phyloP scores from a whole-genome alignment of 2,797 vertebrate genomes.

The Ambastaia sidthimunki region DNA sequence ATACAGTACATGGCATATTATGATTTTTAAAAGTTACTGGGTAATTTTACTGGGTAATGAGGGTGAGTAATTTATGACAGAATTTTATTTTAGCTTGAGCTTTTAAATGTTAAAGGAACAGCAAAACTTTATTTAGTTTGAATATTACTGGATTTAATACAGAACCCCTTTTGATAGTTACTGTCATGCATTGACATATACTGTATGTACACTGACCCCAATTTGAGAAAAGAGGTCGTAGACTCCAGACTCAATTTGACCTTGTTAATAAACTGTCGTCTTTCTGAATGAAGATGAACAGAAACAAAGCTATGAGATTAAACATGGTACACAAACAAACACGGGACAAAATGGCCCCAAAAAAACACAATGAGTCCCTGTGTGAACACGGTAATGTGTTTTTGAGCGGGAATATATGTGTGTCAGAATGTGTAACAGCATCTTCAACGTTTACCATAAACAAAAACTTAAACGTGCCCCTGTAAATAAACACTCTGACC shows the following conservation, averaged over 20 bases:
- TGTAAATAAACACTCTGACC: too few species aligned
- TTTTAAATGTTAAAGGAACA: too few species aligned
- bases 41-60: too few species aligned
- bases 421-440: slow-evolving; percentile 1
- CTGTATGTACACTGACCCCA: slow-evolving; percentile 58
- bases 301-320: slow-evolving; percentile 76
- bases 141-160: not conserved
- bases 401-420: not conserved
- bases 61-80: too few species aligned
- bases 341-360: slow-evolving; percentile 42
- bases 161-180: not conserved
- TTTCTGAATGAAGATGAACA: slow-evolving; percentile 68
- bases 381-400: slow-evolving; percentile 40
- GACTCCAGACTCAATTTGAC: slow-evolving; percentile 69
- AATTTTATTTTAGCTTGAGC: too few species aligned
- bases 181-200: not conserved
- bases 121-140: not conserved
- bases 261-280: slow-evolving; percentile 61
- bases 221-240: slow-evolving; percentile 69
- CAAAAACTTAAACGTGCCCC: not conserved
- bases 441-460: not conserved
- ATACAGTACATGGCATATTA: too few species aligned
- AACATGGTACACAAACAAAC: slow-evolving; percentile 64
- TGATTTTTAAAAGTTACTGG: too few species aligned
- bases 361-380: slow-evolving; percentile 66